These are phyloP conservation scores for Micromesistius poutassou DNA, from an alignment of 2,797 vertebrate genomes.

Conservation along the genomic window DNA sequence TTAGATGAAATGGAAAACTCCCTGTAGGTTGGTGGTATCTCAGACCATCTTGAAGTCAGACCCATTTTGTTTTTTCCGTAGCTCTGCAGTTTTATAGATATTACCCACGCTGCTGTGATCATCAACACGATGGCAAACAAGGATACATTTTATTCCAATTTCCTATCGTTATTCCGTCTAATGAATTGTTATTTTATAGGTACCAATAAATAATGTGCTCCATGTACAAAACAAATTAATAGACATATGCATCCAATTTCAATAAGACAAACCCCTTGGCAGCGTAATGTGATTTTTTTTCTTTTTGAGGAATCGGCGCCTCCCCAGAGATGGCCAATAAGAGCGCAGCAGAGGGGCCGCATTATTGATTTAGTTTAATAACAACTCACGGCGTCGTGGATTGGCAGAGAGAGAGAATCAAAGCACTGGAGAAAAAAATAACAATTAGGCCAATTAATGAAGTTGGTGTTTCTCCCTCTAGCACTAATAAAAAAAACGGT, in stretches of 20 bases:
- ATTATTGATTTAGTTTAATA: constrained; percentile 72
- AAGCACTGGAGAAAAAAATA: constrained; percentile 65
- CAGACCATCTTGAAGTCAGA: too few species aligned
- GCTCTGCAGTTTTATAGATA: too few species aligned
- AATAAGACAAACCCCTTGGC: constrained; percentile 48
- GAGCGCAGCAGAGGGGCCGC: constrained; percentile 62
- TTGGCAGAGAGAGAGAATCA: constrained; percentile 46
- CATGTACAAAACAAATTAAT: constrained; percentile 45
- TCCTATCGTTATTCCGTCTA: constrained; percentile 26
- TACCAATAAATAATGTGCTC: constrained; percentile 45
- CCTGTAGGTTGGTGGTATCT: too few species aligned
- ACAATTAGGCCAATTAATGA: constrained; percentile 80
- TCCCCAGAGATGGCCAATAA: constrained; percentile 65
- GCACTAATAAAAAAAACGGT: constrained; percentile 85
- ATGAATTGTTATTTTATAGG: constrained; percentile 39
- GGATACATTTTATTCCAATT: constrained; percentile 38
- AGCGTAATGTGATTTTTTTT: constrained; percentile 47
- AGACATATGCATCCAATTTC: constrained; percentile 45
- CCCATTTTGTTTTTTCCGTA: too few species aligned
- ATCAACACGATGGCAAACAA: constrained; percentile 35
- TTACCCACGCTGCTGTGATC: constrained; percentile 18
- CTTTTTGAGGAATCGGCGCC: constrained; percentile 52
- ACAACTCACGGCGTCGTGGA: constrained; percentile 63
- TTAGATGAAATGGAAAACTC: neutral
- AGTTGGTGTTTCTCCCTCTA: constrained; percentile 71